Percentiles rank a stretch among this genome's conserved stretches.
Evolutionary conservation across 2,113 vertebrate genomes (phyloP).

Genomic region (Ariopsis seemanni): DNA sequence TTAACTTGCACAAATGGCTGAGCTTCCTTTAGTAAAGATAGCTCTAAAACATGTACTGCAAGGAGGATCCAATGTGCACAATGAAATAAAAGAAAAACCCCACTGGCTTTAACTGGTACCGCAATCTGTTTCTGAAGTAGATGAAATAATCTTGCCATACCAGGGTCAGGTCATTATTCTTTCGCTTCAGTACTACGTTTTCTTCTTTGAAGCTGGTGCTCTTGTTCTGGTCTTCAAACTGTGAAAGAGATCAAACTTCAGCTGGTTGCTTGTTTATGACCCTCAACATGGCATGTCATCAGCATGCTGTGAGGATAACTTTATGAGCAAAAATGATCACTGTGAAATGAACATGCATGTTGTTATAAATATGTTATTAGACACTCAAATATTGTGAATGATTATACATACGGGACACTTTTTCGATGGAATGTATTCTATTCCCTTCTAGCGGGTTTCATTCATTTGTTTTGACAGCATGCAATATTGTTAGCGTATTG

Average conservation of each 20-base stretch:
- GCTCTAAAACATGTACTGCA: background rate
- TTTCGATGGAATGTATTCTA: too few species aligned
- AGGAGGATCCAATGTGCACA: background rate
- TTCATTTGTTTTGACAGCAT: too few species aligned
- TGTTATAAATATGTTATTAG: background rate
- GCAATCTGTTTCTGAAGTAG: background rate
- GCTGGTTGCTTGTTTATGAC: background rate
- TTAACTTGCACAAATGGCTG: background rate
- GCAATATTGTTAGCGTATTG: too few species aligned
- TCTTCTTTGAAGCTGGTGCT: conserved; percentile 83
- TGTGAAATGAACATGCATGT: background rate
- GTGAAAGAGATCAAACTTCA: conserved; percentile 50
- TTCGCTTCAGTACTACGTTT: conserved; percentile 81
- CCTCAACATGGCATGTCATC: background rate
- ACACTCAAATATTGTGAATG: background rate
- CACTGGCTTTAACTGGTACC: too few species aligned
- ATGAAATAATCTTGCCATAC: conserved; percentile 71
- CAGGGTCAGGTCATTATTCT: conserved; percentile 83
- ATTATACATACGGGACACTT: too few species aligned
- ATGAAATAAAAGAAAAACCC: background rate
- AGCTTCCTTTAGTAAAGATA: background rate
- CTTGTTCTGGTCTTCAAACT: conserved; percentile 92
- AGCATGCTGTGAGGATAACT: background rate
- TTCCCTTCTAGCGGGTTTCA: too few species aligned
- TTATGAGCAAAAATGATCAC: background rate